Evolutionary conservation across 2,888 invertebrate genomes (phyloP).

Genomic region (Xestia sexstrigata): DNA sequence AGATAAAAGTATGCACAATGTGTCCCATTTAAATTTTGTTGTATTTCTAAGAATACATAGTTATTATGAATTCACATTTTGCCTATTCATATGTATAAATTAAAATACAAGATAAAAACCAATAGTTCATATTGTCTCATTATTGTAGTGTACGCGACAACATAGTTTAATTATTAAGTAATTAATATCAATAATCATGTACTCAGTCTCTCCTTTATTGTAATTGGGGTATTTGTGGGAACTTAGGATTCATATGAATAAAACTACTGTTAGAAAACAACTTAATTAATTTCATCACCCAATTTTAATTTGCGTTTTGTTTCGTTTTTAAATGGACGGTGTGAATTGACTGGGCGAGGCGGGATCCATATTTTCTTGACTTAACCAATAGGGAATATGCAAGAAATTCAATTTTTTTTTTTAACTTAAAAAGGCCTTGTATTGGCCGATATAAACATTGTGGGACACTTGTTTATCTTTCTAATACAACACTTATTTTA

Average conservation of each 20-base stretch:
- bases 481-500: too few species aligned
- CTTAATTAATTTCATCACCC: conserved; percentile 51
- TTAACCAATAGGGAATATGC: not conserved
- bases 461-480: too few species aligned
- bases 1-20: conserved; percentile 78
- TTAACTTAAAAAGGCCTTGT: too few species aligned
- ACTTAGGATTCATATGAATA: conserved; percentile 36
- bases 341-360: not conserved
- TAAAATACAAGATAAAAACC: conserved; percentile 83
- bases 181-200: conserved; percentile 46
- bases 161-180: conserved; percentile 45
- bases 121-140: conserved; percentile 80
- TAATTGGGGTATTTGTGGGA: conserved; percentile 24
- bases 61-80: conserved; percentile 89
- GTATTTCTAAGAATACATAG: conserved; percentile 86
- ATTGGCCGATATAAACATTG: too few species aligned
- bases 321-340: conserved; percentile 35
- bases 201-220: conserved; percentile 27
- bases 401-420: too few species aligned
- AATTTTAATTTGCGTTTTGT: conserved; percentile 44
- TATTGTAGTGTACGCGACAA: conserved; percentile 67
- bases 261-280: conserved; percentile 19
- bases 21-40: conserved; percentile 80
- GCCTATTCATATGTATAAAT: conserved; percentile 88
- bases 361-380: not conserved